These are phyloP conservation scores for Ammodytes marinus DNA, from an alignment of 2,113 vertebrate species.

Conservation along the genomic window DNA sequence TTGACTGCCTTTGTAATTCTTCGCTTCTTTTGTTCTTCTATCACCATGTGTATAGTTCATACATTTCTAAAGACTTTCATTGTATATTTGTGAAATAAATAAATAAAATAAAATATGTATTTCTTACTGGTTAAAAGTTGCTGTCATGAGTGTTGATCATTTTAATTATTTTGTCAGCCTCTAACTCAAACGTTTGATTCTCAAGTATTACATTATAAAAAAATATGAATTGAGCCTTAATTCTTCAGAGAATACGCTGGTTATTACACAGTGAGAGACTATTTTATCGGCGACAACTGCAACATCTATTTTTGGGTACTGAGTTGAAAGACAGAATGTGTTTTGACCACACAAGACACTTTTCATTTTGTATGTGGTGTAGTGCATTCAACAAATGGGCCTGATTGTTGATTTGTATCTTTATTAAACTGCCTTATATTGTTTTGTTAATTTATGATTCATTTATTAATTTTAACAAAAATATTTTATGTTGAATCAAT, in stretches of 20 bases:
- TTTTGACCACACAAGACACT: not conserved
- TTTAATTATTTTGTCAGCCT: not conserved
- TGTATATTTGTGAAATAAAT: constrained; percentile 29
- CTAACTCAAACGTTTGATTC: not conserved
- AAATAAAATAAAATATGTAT: constrained; percentile 39
- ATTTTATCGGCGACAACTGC: not conserved
- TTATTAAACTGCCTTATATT: not conserved
- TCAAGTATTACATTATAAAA: not conserved
- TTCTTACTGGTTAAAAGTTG: constrained; percentile 17
- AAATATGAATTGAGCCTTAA: not conserved
- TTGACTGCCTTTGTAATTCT: constrained; percentile 3
- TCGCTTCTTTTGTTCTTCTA: not conserved
- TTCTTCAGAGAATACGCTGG: not conserved
- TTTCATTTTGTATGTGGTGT: not conserved
- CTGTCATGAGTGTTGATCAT: not conserved
- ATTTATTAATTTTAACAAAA: too few relatives aligned
- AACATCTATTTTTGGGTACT: not conserved
- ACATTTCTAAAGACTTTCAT: not conserved
- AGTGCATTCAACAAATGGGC: not conserved
- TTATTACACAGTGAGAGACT: not conserved
- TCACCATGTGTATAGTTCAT: not conserved
- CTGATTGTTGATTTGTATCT: not conserved
- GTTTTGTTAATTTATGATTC: too few relatives aligned
- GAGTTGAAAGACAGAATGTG: not conserved
- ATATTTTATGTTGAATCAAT: not conserved